Evolutionary conservation across 2,797 vertebrate genomes (phyloP), one percentile per base, ranked within the genome.

Genomic region (Chaetodon trifasciatus): DNA sequence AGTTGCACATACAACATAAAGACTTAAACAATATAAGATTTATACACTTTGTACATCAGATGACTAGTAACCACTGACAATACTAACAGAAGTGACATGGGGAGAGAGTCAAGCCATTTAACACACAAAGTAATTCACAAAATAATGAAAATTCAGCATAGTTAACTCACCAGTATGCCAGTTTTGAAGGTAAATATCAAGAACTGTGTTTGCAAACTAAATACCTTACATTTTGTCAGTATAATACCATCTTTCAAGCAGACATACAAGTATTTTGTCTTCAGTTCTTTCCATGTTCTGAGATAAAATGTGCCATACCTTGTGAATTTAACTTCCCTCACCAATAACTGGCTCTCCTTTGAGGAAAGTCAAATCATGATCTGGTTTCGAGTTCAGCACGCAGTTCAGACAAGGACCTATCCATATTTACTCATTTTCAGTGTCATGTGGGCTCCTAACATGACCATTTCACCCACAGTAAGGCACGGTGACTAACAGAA

Each of bases 41-140:
- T 94, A 93, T 92, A 96, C 95, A 94, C 83, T 94, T 94, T 96
- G 92, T 95, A 95, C 95, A 93, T 94, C 92, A 86, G 95, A 93
- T 90, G 93, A 96, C 92, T 91, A 93, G 89, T 92, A 93, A 93
- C 88, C 93, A 94, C 92, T 91, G 92, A 96, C 91, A 58, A 92
- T 89, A 94, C 89, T 86, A 95, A 95, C 88, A 87, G 76, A 94
- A 89, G 89, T 92, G 92, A 79, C 66, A 84, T 83, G 70, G 82
- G 83, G 90, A 73, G 70, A 95, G 92, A 92, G 92, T 94, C 91
- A 89, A 94, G 92, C 87, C 89, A 95, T 93, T 94, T 80, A 87
- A 92, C 91, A 93, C 90, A 92, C 91, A 87, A 93, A 91, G 73
- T 80, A 88, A 84, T 64, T 78, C 76, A 89, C 82, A 82, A 83